Conservation (phyloP, 2,888 invertebrate species). For the Microplitis manilae region DNA sequence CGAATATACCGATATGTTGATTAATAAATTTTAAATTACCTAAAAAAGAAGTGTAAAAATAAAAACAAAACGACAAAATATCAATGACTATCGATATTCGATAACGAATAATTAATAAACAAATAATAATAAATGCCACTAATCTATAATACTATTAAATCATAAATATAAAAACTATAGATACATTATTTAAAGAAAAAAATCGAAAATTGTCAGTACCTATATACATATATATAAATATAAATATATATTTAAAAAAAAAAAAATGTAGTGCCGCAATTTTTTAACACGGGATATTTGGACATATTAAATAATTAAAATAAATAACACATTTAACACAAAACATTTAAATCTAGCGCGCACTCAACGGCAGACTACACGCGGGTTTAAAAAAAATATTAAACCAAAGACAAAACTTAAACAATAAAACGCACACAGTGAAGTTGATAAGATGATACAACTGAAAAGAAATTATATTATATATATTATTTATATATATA, state of each 20-base stretch:
- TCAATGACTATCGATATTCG: background rate
- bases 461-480: constrained; percentile 8
- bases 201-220: constrained; percentile 19
- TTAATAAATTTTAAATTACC: constrained; percentile 3
- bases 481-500: background rate
- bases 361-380: constrained; percentile 31
- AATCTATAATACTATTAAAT: background rate
- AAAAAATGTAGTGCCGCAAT: constrained; percentile 42
- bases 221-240: constrained; percentile 9
- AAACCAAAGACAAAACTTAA: constrained; percentile 43
- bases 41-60: background rate
- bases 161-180: background rate
- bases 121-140: background rate
- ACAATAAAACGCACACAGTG: background rate
- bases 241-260: constrained; percentile 38
- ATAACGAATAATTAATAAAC: background rate
- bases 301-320: background rate
- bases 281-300: constrained; percentile 25
- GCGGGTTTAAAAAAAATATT: constrained; percentile 3
- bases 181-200: constrained; percentile 13
- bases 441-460: constrained; percentile 17
- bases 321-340: background rate
- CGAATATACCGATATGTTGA: constrained; percentile 33
- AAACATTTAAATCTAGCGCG: constrained; percentile 15
- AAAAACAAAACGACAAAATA: constrained; percentile 2